Base-by-base conservation (phyloP, 2,797 vertebrate genomes). In the Onychomys leucogaster region DNA sequence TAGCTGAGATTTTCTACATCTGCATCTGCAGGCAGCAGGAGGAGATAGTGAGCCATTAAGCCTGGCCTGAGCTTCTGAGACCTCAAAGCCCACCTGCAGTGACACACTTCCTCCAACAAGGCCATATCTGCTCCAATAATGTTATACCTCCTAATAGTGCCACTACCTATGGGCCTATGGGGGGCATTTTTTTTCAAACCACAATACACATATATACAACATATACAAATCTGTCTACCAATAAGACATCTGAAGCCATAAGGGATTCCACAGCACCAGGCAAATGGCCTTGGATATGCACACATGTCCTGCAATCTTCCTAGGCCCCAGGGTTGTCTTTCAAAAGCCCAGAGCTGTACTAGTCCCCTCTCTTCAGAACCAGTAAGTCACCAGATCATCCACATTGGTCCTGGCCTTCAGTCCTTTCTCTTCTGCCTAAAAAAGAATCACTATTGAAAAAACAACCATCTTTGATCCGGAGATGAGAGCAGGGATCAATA, bases 351-450 rank as follows among this genome's bases (percentile, higher is more conserved):
- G 14, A 52, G 63, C 32, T 59, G 37, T 12, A 46, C 1, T 16
- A 34, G 55, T 6, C 14, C 43, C n/a, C 6, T 46, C 29, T 23
- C 63, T 14, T 46, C 12, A 49, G 49, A 14, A 37, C 17, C 25
- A 29, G 2, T 13, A 23, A 0, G 2, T 21, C 13, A 0, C 32
- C 17, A 27, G n/a, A 25, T 1, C 3, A 0, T 34, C 25, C 12
- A 12, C 52, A 6, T 0, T 12, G 8, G 67, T 27, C 34, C 46
- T 59, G 29, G 32, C 19, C 81, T 14, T 37, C 3, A 49, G 76
- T 55, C 8, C 17, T 32, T 37, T 65, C 55, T 32, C 65, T 27
- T 77, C 65, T 57, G 10, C 37, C 2, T 4, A 4, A 1, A 5
- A 25, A 82, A 61, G 3, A 59, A 23, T 21, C 13, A 3, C 34